Evolutionary conservation across 2,113 vertebrate species (phyloP).

Genomic region (Puffinus mauretanicus): DNA sequence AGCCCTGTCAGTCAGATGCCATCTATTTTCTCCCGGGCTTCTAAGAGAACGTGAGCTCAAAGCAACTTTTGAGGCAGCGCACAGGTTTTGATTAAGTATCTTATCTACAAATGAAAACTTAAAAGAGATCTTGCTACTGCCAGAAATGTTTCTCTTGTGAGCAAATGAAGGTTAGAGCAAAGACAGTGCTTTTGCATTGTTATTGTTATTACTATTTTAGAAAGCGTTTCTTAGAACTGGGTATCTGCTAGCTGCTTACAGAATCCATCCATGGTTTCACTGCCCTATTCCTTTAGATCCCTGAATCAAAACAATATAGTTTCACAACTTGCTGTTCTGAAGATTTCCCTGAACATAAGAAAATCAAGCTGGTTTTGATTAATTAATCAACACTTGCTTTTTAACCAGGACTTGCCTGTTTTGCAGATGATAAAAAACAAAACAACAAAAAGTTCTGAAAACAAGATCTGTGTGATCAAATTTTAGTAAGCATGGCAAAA

Average conservation of each 20-base stretch:
- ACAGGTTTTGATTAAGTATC: not conserved
- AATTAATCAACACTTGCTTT: conserved; percentile 12
- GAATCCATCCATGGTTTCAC: not conserved
- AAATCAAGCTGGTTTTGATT: conserved; percentile 24
- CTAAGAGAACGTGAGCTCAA: not conserved
- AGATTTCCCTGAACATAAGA: conserved; percentile 23
- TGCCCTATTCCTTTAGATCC: not conserved
- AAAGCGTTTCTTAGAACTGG: not conserved
- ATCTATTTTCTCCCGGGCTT: not conserved
- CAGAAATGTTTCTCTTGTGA: not conserved
- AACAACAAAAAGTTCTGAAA: not conserved
- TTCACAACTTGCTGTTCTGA: not conserved
- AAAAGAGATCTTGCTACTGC: not conserved
- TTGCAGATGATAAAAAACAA: not conserved
- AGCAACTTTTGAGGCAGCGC: not conserved
- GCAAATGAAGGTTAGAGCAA: not conserved
- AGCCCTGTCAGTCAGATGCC: not conserved
- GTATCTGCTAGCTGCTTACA: not conserved
- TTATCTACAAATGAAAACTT: not conserved
- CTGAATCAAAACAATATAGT: not conserved
- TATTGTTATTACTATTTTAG: not conserved
- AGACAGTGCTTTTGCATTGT: not conserved
- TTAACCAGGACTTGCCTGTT: not conserved
- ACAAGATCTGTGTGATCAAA: not conserved
- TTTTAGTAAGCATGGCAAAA: not conserved